Evolutionary conservation across 2,113 vertebrate species (phyloP).

Genomic region (Brachionichthys hirsutus): DNA sequence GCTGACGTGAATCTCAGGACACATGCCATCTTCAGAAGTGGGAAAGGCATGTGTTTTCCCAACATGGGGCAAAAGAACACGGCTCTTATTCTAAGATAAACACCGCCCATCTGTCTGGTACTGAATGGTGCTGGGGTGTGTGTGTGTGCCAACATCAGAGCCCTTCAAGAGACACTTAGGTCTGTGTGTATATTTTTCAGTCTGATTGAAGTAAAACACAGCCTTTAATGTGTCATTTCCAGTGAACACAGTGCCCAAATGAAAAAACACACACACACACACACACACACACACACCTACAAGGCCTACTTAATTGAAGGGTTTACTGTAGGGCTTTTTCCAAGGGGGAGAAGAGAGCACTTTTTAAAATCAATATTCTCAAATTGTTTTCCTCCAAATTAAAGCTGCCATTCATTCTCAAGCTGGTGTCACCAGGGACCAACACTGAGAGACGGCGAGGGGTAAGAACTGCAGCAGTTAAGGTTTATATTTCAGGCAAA

Average conservation of each 20-base stretch:
- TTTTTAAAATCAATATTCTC: conserved; percentile 81
- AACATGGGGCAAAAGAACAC: conserved; percentile 57
- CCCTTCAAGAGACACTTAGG: conserved; percentile 74
- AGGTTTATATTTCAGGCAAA: conserved; percentile 69
- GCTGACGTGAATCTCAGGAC: conserved; percentile 50
- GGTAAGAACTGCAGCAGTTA: conserved; percentile 51
- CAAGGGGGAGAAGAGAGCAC: conserved; percentile 55
- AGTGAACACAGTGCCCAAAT: conserved; percentile 80
- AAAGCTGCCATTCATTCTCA: conserved; percentile 78
- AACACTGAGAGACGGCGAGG: conserved; percentile 45
- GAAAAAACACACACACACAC: conserved; percentile 84
- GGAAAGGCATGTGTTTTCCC: conserved; percentile 56
- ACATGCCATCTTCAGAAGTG: conserved; percentile 61
- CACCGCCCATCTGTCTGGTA: conserved; percentile 71
- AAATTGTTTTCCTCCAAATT: conserved; percentile 80
- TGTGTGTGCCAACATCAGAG: conserved; percentile 62
- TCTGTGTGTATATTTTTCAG: conserved; percentile 86
- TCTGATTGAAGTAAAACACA: conserved; percentile 86
- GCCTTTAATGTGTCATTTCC: conserved; percentile 85
- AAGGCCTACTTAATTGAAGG: conserved; percentile 86
- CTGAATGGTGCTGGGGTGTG: conserved; percentile 50
- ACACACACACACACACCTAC: conserved; percentile 83
- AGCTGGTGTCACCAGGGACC: conserved; percentile 62
- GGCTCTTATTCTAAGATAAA: conserved; percentile 71
- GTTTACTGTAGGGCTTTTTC: conserved; percentile 71